A percentile compares a stretch with the other conserved stretches of the same genome.
Conservation (phyloP, 2,797 vertebrate genomes). For the Semaprochilodus insignis region DNA sequence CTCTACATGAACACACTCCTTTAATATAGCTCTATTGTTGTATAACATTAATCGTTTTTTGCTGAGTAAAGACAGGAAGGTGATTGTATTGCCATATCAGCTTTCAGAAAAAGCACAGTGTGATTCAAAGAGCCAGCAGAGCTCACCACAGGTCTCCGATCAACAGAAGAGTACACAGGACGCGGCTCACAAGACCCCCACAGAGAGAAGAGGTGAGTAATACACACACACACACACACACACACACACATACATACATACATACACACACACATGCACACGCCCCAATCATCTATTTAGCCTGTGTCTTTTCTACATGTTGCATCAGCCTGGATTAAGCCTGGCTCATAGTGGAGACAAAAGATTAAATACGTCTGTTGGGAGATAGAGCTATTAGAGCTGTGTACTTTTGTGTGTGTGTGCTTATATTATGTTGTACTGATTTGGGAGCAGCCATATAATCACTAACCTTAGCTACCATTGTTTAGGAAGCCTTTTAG, state of each 20-base stretch:
- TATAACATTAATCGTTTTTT: not conserved
- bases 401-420: conserved; percentile 21
- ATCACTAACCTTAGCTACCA: not conserved
- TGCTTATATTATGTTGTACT: not conserved
- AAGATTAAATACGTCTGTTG: not conserved
- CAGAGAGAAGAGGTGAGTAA: conserved; percentile 47
- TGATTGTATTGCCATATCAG: conserved; percentile 36
- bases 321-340: not conserved
- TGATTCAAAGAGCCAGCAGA: conserved; percentile 43
- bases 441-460: not conserved
- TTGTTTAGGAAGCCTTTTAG: not conserved
- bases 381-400: not conserved
- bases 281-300: not conserved
- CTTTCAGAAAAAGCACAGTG: conserved; percentile 48
- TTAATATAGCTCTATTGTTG: not conserved
- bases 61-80: conserved; percentile 6
- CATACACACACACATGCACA: conserved; percentile 14
- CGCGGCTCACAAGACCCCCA: conserved; percentile 34
- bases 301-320: conserved; percentile 8
- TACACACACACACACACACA: conserved; percentile 5
- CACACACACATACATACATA: not conserved
- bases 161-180: conserved; percentile 43
- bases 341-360: not conserved
- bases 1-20: not conserved
- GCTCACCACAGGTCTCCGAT: conserved; percentile 33